Base-by-base conservation (phyloP, 2,113 vertebrate species). In the Heterochromis multidens region DNA sequence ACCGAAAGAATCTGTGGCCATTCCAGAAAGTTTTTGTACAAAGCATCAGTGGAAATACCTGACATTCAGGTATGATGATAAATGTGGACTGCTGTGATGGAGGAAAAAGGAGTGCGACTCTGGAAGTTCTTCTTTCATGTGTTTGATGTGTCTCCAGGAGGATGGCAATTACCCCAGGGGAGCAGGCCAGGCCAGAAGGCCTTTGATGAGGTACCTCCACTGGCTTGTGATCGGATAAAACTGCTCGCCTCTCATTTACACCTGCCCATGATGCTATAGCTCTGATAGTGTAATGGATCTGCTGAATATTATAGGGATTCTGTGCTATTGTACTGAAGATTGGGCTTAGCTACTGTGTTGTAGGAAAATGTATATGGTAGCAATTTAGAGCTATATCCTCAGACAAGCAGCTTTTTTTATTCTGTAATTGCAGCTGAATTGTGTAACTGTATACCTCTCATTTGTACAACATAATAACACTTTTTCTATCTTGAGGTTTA, bases 121-220 rank as follows among this genome's bases (percentile, higher is more conserved):
- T 83, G 83, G 86, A 74, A 85, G 78, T 77, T 90, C 77, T 89
- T 67, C 88, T 91, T 93, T 91, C 89, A 87, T 93, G 88, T 88
- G 91, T 94, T 94, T 93, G 86, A 92, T 93, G 88, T 87, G 88
- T 87, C 82, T 91, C 89, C 79, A 89, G 79, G 87, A 94, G 85
- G 88, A 93, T 31, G 77, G 83, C 84, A 27, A n/a, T 74, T 77
- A 81, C 89, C 91, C 83, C 89, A 59, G 79, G 90, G 87, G 86
- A 90, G 81, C 79, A 86, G 86, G 57, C 79, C 76, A 70, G 87
- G 89, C 90, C 87, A 89, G 89, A 87, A 86, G 90, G 88, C 80
- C 90, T 95, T 94, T 95, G 92, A 95, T 94, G 92, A 91, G 82
- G 83, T 88, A 77, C 89, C 88, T 88, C 78, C 54, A 40, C 77